Conservation (phyloP, 2,797 vertebrate species). For the Neomorphus geoffroyi region DNA sequence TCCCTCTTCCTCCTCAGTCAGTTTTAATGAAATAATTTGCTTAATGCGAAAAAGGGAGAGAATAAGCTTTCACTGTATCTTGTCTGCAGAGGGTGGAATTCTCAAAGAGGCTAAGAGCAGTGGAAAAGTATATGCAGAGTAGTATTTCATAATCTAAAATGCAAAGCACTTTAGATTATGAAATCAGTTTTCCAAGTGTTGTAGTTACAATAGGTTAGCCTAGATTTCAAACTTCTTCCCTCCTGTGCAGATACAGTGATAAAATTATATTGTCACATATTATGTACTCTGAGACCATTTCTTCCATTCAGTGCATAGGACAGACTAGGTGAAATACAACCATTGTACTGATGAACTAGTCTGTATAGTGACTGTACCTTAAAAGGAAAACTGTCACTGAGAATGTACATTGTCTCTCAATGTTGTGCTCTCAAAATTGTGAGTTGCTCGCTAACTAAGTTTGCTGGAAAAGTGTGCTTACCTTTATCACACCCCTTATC, state of each 20-base stretch:
- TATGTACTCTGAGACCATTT: not conserved
- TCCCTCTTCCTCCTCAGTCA: not conserved
- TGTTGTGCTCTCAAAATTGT: not conserved
- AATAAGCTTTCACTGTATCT: not conserved
- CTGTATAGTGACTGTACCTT: not conserved
- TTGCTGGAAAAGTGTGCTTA: not conserved
- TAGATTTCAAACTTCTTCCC: not conserved
- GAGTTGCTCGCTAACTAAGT: not conserved
- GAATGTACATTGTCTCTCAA: not conserved
- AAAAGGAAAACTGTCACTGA: not conserved
- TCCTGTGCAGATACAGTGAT: not conserved
- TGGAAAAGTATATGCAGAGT: not conserved
- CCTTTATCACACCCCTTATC: not conserved
- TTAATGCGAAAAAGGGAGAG: not conserved
- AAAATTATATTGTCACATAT: not conserved
- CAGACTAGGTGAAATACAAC: not conserved
- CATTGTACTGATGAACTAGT: not conserved
- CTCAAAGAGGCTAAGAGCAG: not conserved
- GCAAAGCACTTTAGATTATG: not conserved
- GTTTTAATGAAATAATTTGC: not conserved
- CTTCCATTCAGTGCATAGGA: not conserved
- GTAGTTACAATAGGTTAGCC: not conserved
- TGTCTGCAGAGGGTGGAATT: rapidly evolving
- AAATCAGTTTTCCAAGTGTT: not conserved
- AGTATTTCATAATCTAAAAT: no score